Evolutionary conservation across 2,888 invertebrate genomes (phyloP), one percentile per base, ranked within the genome.

Genomic region (Drosophila macrospina): DNA sequence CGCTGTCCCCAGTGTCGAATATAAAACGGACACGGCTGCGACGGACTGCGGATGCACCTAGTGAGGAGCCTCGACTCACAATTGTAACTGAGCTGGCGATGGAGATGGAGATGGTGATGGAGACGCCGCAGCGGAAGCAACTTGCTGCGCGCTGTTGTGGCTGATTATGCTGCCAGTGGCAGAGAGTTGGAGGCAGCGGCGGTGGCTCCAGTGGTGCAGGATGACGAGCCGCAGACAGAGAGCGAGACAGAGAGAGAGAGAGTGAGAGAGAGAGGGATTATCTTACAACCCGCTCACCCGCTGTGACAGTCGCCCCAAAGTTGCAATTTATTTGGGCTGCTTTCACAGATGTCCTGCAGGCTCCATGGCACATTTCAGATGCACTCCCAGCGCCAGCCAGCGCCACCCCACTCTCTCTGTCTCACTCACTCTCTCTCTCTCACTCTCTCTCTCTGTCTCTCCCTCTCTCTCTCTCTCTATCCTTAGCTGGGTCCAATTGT

Each of bases 161-260:
- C 90, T 90, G 90, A 90, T 90, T 90, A 90, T 85, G 90, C 89
- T 89, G 89, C 90, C 82, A 89, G 78, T 75, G 69, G 74, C 84
- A 76, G 69, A 56, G 76, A 59, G 69, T 47, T 47, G 61, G 42
- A 52, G 75, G 65, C 75, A 68, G 47, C 41, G 52, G 54, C 64
- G 45, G 59, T 68, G 73, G 64, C 77, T 78, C 75, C 75, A 69
- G 78, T 74, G 57, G 75, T 15, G 76, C 47, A 30, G 37, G 45
- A 64, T 74, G 63, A 68, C 68, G 80, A 77, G 13, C 26, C 44
- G 52, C 45, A 51, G 57, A 45, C 48, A 52, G 20, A 47, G 28
- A 36, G 52, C 11, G 5, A 13, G 32, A 30, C 10, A 16, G 1
- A 16, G 11, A 13, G 1, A 34, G 13, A 13, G 55, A 44, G 13